phyloP scores from a whole-genome alignment of 2,797 vertebrate species.

The Enteromius unitaeniatus region DNA sequence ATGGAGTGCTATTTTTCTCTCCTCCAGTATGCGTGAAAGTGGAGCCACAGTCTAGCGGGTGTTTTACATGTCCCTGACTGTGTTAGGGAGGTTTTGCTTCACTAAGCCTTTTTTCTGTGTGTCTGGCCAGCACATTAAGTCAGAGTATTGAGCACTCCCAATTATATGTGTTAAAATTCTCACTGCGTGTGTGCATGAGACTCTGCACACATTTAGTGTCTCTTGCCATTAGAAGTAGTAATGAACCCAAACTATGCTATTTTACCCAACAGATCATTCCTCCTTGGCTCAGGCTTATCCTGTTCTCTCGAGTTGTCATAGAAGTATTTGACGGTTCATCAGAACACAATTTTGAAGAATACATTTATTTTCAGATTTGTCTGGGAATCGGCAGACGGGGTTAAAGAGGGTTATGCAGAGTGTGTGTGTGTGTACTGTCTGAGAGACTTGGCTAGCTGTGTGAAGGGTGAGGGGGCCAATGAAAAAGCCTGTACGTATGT shows the following conservation, averaged over 20 bases:
- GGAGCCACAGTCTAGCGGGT: slow-evolving; percentile 36
- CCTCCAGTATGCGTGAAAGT: slow-evolving; percentile 34
- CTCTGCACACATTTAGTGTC: slow-evolving; percentile 10
- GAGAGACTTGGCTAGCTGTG: slow-evolving; percentile 27
- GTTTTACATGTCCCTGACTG: slow-evolving; percentile 56
- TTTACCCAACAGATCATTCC: slow-evolving; percentile 13
- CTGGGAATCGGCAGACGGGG: slow-evolving; percentile 17
- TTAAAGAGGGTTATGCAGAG: slow-evolving; percentile 22
- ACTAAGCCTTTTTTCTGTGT: slow-evolving; percentile 45
- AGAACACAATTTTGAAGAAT: slow-evolving; percentile 1
- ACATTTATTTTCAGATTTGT: slow-evolving; percentile 17
- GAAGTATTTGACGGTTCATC: neutral
- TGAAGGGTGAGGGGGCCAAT: slow-evolving; percentile 5
- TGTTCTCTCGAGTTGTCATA: neutral
- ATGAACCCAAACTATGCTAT: slow-evolving; percentile 18
- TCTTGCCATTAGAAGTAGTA: slow-evolving; percentile 22
- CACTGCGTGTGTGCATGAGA: slow-evolving; percentile 27
- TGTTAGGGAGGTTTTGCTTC: slow-evolving; percentile 62
- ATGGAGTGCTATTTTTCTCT: slow-evolving; percentile 40
- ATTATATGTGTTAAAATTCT: slow-evolving; percentile 52
- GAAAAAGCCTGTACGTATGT: slow-evolving; percentile 1
- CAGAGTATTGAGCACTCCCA: slow-evolving; percentile 58
- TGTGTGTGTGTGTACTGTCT: slow-evolving; percentile 12
- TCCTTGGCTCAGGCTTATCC: neutral
- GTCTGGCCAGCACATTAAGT: slow-evolving; percentile 64